Percentiles rank a stretch among this genome's conserved stretches.
Evolutionary conservation across 2,797 vertebrate species (phyloP).

Genomic region (Delichon dasypus): DNA sequence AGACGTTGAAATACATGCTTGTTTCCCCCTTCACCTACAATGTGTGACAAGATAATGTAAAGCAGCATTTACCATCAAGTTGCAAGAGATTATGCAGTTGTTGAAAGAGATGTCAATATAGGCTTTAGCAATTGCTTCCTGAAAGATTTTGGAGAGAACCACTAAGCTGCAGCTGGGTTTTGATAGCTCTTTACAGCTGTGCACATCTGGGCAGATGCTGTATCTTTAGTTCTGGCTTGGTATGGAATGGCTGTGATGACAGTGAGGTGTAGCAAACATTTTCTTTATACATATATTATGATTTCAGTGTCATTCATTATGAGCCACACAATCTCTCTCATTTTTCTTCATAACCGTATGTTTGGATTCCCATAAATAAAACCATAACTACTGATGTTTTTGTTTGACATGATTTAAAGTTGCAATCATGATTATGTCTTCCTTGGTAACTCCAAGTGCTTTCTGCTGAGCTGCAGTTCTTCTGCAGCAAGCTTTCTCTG

Average conservation of each 20-base stretch:
- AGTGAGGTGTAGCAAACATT: background rate
- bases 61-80: constrained; percentile 19
- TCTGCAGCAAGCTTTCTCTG: background rate
- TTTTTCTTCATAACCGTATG: constrained; percentile 9
- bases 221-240: background rate
- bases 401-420: constrained; percentile 30
- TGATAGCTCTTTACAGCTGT: constrained; percentile 4
- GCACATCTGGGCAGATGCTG: background rate
- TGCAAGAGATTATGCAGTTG: constrained; percentile 15
- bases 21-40: background rate
- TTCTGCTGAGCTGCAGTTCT: background rate
- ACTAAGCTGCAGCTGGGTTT: constrained; percentile 1
- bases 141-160: constrained; percentile 5
- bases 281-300: background rate
- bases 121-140: background rate
- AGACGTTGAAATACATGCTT: constrained; percentile 14
- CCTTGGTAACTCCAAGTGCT: background rate
- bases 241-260: background rate
- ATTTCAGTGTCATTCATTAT: background rate
- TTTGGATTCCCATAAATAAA: constrained; percentile 30
- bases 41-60: constrained; percentile 1
- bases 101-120: constrained; percentile 28
- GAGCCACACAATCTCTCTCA: background rate
- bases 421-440: background rate
- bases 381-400: constrained; percentile 11